Evolutionary conservation across 2,888 invertebrate species (phyloP), one percentile per base, ranked within the genome.

Genomic region (Pristionchus fissidentatus): DNA sequence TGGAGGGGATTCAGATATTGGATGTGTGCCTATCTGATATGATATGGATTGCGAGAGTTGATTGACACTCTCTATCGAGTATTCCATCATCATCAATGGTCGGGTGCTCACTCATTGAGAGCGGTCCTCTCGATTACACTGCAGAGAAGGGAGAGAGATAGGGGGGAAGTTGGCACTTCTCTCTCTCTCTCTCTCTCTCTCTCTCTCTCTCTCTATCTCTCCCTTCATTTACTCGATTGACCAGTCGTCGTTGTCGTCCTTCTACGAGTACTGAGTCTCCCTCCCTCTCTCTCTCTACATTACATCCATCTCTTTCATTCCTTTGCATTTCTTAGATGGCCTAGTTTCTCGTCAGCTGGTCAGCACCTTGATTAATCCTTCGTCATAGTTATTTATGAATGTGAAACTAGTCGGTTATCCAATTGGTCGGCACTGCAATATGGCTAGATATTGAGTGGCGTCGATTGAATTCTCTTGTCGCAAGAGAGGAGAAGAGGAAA

Each of bases 41-140:
- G 29, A 29, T 32, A n/a, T n/a, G n/a, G n/a, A n/a, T n/a, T n/a
- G n/a, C n/a, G n/a, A n/a, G n/a, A n/a, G n/a, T n/a, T n/a, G n/a
- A n/a, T n/a, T n/a, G n/a, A n/a, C n/a, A 3, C 32, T 62, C 60
- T 62, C 15, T 19, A 19, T 32, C 60, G 13, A 10, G 32, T 62
- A 29, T 62, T 62, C 60, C 60, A 62, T 62, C 60, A 62, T 62
- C 60, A 29, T 62, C 60, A 62, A 32, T 62, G 60, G 60, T 35
- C n/a, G n/a, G n/a, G n/a, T n/a, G n/a, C n/a, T n/a, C 60, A 62
- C 60, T 62, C 60, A 19, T n/a, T n/a, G n/a, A n/a, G n/a, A n/a
- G n/a, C n/a, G n/a, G n/a, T n/a, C 60, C 35, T 62, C 60, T 62
- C 60, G 60, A 62, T 62, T 62, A 62, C 60, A 62, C 60, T 62